Conservation (phyloP, 2,797 vertebrate species). For the Eutrigla gurnardus region DNA sequence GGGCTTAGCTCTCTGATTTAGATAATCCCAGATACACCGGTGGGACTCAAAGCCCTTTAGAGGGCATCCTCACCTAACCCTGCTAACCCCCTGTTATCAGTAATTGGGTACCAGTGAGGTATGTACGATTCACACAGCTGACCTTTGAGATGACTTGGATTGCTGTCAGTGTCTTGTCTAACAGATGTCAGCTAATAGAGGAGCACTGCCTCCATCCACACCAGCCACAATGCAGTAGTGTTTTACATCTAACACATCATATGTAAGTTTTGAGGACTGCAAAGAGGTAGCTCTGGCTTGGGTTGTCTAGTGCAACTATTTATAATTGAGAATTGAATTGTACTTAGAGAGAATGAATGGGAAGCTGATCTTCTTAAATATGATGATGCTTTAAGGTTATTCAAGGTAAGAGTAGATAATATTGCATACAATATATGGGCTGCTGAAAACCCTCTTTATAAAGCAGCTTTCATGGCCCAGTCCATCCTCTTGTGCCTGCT, state of each 20-base stretch:
- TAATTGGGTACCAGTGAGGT: constrained; percentile 51
- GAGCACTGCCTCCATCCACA: neutral
- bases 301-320: neutral
- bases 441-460: constrained; percentile 19
- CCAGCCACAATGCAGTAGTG: neutral
- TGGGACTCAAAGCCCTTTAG: constrained; percentile 17
- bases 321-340: neutral
- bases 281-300: neutral
- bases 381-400: constrained; percentile 6
- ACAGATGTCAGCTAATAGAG: constrained; percentile 30
- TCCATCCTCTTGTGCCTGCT: constrained; percentile 22
- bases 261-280: neutral
- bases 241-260: neutral
- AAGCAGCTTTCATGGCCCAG: constrained; percentile 15
- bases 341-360: constrained; percentile 5
- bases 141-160: constrained; percentile 50
- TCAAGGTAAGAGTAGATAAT: constrained; percentile 26
- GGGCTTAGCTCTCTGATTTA: constrained; percentile 29
- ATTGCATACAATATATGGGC: constrained; percentile 12
- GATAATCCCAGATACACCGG: constrained; percentile 33
- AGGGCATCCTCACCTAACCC: constrained; percentile 23
- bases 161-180: constrained; percentile 41
- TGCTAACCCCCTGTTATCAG: constrained; percentile 36
- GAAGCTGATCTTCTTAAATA: constrained; percentile 7
- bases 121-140: constrained; percentile 28